Percentiles rank a stretch among this genome's conserved stretches.
These are phyloP conservation scores for Ceryle rudis DNA, from an alignment of 2,797 vertebrate genomes.

Conservation along the genomic window DNA sequence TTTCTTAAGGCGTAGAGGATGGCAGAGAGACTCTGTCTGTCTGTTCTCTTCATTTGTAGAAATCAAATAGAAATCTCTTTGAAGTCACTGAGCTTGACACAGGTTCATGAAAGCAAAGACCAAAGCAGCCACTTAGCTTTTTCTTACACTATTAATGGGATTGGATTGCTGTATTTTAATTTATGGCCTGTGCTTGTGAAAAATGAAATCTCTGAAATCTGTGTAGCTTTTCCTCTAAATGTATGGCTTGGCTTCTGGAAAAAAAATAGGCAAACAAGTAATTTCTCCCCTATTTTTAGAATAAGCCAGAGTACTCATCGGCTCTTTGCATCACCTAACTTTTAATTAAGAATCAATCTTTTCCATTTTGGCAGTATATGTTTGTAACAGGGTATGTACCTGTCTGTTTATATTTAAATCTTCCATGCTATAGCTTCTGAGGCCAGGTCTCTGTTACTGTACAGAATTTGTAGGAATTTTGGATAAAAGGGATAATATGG, in stretches of 20 bases:
- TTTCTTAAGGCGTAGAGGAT: conserved; percentile 54
- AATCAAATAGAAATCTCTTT: conserved; percentile 65
- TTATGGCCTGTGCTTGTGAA: conserved; percentile 26
- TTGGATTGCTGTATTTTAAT: conserved; percentile 52
- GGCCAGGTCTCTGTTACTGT: not conserved
- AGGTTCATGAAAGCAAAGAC: conserved; percentile 54
- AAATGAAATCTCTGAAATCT: conserved; percentile 49
- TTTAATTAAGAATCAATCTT: not conserved
- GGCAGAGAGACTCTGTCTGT: conserved; percentile 57
- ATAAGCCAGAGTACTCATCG: not conserved
- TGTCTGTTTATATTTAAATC: not conserved
- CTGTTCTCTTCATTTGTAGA: conserved; percentile 58
- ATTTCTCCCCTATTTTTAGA: conserved; percentile 5
- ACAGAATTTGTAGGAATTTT: not conserved
- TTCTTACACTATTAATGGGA: conserved; percentile 40
- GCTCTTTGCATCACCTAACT: not conserved
- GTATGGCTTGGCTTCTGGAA: not conserved
- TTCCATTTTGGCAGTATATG: not conserved
- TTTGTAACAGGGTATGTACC: not conserved
- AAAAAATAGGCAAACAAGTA: not conserved
- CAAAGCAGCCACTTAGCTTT: conserved; percentile 45
- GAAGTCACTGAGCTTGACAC: conserved; percentile 29
- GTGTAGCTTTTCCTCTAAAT: not conserved
- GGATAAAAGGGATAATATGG: not conserved
- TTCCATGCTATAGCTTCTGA: not conserved